Evolutionary conservation across 1,140 invertebrate species (phyloP), one percentile per base, ranked within the genome.

Genomic region (Hyphantria cunea): DNA sequence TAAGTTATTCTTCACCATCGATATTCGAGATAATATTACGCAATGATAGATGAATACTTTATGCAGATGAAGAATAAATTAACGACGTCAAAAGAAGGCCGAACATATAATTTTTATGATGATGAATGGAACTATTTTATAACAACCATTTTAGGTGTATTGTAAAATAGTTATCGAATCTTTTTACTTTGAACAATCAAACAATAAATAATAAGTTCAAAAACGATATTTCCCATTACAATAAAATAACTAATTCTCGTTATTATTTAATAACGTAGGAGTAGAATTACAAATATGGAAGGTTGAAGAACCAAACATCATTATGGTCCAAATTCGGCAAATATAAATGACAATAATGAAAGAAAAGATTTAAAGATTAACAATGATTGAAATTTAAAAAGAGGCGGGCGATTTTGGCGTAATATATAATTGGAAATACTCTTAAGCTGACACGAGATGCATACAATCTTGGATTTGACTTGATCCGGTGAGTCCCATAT

Each of bases 1-100:
- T 60, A 60, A 50, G n/a, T 50, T 50, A 50, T 50, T 60, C 56
- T 60, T 50, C 50, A 60, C 56, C 50, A 60, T 60, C 50, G 48
- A 50, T 60, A 42, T 58, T 49, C 25, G 15, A 58, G 6, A 56
- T 39, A 11, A 37, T 42, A 37, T 59, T 59, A 50, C 37, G 34
- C 33, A 60, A 60, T 60, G 56, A 60, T 60, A 2, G 33, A 58
- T 58, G 55, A 58, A 58, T 49, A 39, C 15, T 44, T 49, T 39
- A 49, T 39, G 33, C 37, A 10, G 6, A 31, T 15, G 17, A 34
- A 56, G 32, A 58, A 49, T 37, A 10, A 34, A 31, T 39, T 12
- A 49, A 17, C 33, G 55, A 47, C 31, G 53, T 45, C 41, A 47
- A 56, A n/a, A 45, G 53, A 47, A 41, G 34, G 25, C 39, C 39